Evolutionary conservation across 2,888 invertebrate genomes (phyloP).

Genomic region (Orthonychiurus folsomi): DNA sequence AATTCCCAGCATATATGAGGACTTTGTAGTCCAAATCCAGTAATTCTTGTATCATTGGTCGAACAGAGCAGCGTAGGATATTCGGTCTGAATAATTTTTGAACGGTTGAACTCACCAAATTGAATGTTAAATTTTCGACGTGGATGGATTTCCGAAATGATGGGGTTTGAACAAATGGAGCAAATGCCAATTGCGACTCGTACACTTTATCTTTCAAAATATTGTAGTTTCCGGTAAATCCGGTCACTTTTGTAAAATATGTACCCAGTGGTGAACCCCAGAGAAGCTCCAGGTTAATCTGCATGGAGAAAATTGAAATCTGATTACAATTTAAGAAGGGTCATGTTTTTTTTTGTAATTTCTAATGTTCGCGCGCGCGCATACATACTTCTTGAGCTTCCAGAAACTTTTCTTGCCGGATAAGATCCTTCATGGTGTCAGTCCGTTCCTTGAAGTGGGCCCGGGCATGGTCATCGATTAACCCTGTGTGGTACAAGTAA

Average conservation of each 20-base stretch:
- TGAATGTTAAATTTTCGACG: conserved; percentile 15
- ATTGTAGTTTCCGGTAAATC: conserved; percentile 12
- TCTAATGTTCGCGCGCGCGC: neutral
- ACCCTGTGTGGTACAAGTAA: conserved; percentile 43
- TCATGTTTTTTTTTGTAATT: neutral
- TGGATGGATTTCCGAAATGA: conserved; percentile 8
- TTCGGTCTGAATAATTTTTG: neutral
- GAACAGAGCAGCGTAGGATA: neutral
- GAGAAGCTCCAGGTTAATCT: neutral
- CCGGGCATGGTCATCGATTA: conserved; percentile 39
- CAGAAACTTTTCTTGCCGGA: conserved; percentile 23
- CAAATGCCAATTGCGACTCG: neutral
- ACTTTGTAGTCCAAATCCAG: conserved; percentile 7
- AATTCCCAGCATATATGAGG: conserved; percentile 53
- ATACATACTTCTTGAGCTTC: conserved; percentile 30
- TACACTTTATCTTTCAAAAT: conserved; percentile 10
- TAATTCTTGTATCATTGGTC: conserved; percentile 3
- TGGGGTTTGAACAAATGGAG: neutral
- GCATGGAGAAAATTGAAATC: too few relatives aligned
- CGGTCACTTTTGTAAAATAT: conserved; percentile 10
- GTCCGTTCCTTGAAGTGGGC: conserved; percentile 33
- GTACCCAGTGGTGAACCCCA: neutral
- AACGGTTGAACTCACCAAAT: neutral
- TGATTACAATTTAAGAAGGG: neutral
- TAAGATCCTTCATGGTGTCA: conserved; percentile 21